Conservation (phyloP, 2,797 vertebrate genomes). For the Acrossocheilus fasciatus region DNA sequence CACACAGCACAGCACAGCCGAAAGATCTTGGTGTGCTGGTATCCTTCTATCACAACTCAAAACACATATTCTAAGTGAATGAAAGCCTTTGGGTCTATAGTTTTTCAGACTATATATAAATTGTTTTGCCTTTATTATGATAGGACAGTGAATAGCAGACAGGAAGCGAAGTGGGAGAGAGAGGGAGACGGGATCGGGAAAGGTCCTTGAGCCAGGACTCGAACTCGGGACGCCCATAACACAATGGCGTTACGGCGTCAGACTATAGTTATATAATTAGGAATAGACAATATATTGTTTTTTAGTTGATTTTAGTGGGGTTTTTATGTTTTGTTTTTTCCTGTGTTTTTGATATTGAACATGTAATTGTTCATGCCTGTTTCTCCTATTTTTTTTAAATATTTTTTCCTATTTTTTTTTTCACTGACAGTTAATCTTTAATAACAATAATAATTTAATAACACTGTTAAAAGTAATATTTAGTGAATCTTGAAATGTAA, state of each 20-base stretch:
- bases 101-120: not conserved
- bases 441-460: not conserved
- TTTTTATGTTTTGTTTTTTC: not conserved
- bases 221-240: not conserved
- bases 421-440: not conserved
- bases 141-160: not conserved
- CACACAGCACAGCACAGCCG: not conserved
- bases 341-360: not conserved
- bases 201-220: not conserved
- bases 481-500: not conserved
- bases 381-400: not conserved
- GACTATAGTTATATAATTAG: not conserved
- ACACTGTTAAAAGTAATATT: not conserved
- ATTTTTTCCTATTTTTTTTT: not conserved
- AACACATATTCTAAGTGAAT: slow-evolving; percentile 63
- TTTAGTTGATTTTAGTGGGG: not conserved
- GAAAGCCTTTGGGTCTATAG: slow-evolving; percentile 20
- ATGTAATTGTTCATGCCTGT: not conserved
- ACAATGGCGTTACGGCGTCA: not conserved
- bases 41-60: slow-evolving; percentile 74
- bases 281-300: not conserved
- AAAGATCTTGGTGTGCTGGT: slow-evolving; percentile 75
- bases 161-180: not conserved
- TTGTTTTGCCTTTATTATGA: not conserved
- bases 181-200: not conserved